These are phyloP conservation scores for Tubulanus polymorphus DNA, from an alignment of 2,888 invertebrate species.

Conservation along the genomic window DNA sequence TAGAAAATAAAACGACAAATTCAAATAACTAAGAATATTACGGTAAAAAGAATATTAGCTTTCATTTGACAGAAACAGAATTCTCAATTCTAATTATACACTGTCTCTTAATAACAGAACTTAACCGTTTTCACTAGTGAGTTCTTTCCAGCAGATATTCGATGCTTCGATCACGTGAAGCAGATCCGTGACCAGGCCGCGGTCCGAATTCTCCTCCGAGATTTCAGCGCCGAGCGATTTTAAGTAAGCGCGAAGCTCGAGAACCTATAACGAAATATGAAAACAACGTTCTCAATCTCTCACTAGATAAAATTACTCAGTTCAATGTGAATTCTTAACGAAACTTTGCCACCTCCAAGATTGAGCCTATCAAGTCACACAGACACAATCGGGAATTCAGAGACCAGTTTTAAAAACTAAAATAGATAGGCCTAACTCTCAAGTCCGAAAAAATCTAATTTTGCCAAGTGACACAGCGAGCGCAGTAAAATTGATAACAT, in stretches of 20 bases:
- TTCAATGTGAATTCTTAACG: background rate
- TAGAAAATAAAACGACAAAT: conserved; percentile 22
- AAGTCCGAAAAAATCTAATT: too few species aligned
- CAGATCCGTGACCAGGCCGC: conserved; percentile 87
- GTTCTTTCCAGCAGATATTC: conserved; percentile 77
- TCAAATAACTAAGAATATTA: background rate
- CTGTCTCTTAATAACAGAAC: too few species aligned
- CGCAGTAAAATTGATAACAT: too few species aligned
- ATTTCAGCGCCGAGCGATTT: conserved; percentile 93
- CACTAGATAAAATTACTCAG: background rate
- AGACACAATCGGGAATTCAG: background rate
- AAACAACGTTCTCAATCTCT: background rate
- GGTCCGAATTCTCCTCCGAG: conserved; percentile 81
- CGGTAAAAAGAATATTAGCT: background rate
- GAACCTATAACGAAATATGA: conserved; percentile 44
- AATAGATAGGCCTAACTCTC: too few species aligned
- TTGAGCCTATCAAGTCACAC: background rate
- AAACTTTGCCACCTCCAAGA: background rate
- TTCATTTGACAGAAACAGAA: too few species aligned
- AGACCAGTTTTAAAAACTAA: too few species aligned
- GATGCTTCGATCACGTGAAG: conserved; percentile 92
- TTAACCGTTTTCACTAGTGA: conserved; percentile 15
- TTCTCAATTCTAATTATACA: too few species aligned
- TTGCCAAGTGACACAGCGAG: too few species aligned
- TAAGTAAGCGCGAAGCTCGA: conserved; percentile 81